Base-by-base conservation (phyloP, 2,797 vertebrate genomes). In the Heteromormyrus szaboi region DNA sequence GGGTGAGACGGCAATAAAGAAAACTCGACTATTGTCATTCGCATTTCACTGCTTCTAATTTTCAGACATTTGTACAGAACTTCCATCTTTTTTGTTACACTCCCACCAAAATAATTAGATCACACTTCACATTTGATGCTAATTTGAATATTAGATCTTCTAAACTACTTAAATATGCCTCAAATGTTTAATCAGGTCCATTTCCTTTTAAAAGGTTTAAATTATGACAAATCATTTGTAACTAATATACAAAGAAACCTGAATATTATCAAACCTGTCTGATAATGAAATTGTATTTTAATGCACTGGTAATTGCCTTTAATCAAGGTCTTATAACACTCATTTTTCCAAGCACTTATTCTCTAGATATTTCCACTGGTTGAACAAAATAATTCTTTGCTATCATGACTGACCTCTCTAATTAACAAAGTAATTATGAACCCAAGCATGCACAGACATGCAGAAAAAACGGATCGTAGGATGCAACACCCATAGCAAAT, bases 131-230 rank as follows among this genome's bases (percentile, higher is more conserved):
- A 72, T 37, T 14, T 33, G 25, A 72, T 72, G 25, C 11, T 37
- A 72, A 72, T 72, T 17, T 72, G 65, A 72, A 72, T 33, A 33
- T 12, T 4, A 12, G 65, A 37, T 25, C 65, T 72, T 33, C 56
- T 25, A 25, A 25, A 62, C 22, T 37, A 33, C 65, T 37, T 41
- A 37, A 76, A 76, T 14, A 37, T 76, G 68, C 33, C 12, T 76
- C 68, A 76, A 41, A 76, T 76, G 29, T 76, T 76, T 41, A 17
- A 76, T 5, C 33, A 76, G 33, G 4, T 76, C 33, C 1, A 72
- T 88, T 90, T 93, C 88, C 92, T 88, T 90, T 92, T 89, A 76
- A 59, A 41, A 84, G 19, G 41, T 4, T 22, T 48, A 22, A 84
- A 84, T 2, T 51, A 85, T 48, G 48, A 48, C 44, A 85, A 46